Conservation (phyloP, 2,113 vertebrate species). For the Quiscalus mexicanus region DNA sequence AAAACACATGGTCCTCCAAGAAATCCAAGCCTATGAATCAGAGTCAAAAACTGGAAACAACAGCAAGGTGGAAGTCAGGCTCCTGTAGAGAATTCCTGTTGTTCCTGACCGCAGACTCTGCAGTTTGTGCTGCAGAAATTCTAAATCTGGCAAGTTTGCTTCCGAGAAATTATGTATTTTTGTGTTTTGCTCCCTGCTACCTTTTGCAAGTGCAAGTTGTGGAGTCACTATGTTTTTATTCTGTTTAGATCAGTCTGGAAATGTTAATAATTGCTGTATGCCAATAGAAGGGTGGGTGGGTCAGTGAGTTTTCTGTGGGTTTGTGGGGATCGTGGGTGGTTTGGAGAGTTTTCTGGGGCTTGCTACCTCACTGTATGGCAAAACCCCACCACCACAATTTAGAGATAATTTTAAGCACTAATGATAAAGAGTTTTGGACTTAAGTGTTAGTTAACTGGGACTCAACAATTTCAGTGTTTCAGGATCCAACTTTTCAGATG, state of each 20-base stretch:
- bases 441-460: not conserved
- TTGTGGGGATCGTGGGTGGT: not conserved
- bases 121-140: not conserved
- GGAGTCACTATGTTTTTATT: not conserved
- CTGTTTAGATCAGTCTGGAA: not conserved
- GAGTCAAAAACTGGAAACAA: not conserved
- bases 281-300: not conserved
- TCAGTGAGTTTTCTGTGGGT: not conserved
- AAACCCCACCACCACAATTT: not conserved
- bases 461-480: not conserved
- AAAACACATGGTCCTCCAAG: not conserved
- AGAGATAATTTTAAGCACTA: not conserved
- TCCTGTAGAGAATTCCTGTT: not conserved
- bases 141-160: not conserved
- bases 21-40: slow-evolving; percentile 12
- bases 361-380: not conserved
- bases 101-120: not conserved
- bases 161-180: not conserved
- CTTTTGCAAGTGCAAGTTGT: not conserved
- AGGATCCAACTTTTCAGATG: not conserved
- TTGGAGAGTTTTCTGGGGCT: not conserved
- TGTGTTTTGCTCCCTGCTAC: not conserved
- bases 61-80: not conserved
- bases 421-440: not conserved
- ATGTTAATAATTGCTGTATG: not conserved